Evolutionary conservation across 2,888 invertebrate genomes (phyloP), one percentile per base, ranked within the genome.

Genomic region (Orgyia antiqua): DNA sequence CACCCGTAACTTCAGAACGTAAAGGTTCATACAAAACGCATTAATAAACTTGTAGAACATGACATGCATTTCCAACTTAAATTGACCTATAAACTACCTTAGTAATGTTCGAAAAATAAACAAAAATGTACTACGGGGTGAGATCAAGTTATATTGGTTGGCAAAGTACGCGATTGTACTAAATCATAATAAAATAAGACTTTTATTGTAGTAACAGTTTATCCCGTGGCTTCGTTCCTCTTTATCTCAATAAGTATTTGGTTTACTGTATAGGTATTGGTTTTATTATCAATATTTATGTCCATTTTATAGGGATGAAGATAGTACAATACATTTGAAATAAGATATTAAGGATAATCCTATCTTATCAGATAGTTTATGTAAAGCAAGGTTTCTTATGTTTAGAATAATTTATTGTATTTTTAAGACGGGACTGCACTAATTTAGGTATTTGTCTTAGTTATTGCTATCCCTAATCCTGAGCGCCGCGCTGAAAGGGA

Each of bases 111-210:
- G 10, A 31, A 9, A n/a, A 10, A 10, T 2, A 2, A 17, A 11
- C 28, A 29, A 19, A 31, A 41, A 36, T 28, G 34, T 42, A 35
- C 29, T 27, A 18, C 13, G 26, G 18, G 13, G 21, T 36, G 26
- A 33, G 58, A 36, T 58, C 55, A 49, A 36, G 26, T 29, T 49
- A 32, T 12, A 27, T 13, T 45, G 50, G 58, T 38, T 25, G 2
- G 24, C 33, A 24, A 35, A 43, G 15, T 46, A 50, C 50, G 52
- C 44, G 48, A 51, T 45, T 38, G 42, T 41, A 43, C 49, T 60
- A 63, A 57, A 63, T 66, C 61, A 62, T 62, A 58, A 62, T 63
- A 62, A 57, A 45, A 46, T 32, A 50, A 41, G 55, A 65, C 61
- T 62, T 66, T 63, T 62, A 66, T 64, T 55, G 48, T 55, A 31